Evolutionary conservation across 2,888 invertebrate genomes (phyloP), one percentile per base, ranked within the genome.

Genomic region (Steinernema carpocapsae): DNA sequence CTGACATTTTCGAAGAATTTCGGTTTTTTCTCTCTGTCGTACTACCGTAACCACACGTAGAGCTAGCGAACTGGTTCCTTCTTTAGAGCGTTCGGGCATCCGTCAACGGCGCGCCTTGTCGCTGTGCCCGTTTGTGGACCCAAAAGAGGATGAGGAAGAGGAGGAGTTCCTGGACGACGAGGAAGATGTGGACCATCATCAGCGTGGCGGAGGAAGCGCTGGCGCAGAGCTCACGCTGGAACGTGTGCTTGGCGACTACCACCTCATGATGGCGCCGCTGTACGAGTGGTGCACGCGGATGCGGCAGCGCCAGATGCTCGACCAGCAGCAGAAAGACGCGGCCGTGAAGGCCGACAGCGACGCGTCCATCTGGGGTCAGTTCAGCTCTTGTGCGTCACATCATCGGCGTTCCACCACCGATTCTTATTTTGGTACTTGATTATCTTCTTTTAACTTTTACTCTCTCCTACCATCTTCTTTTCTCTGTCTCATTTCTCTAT

Each of bases 231-330:
- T 74, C 10, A 37, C 29, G 46, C 24, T 70, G 24, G 70, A 71
- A 24, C 26, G 37, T 29, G 26, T 81, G 71, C 26, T 76, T 43
- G 77, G 77, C 73, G 85, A 86, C 78, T 84, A 83, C 74, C 78
- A 77, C 26, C 77, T 84, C 59, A 83, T 86, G 86, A 81, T 86
- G 78, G 85, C 84, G 71, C 86, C 86, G 19, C 76, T 86, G 72
- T 80, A 83, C 71, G 80, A 85, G 56, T 86, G 86, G 86, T 80
- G 81, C 71, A 84, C 83, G 52, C 75, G 81, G 70, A 76, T 84
- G 78, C 73, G 78, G 24, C 75, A 71, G 70, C 73, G 76, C 71
- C 77, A 80, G 48, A 76, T 72, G 52, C 74, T 74, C 26, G 78
- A 76, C 17, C 72, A 77, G 22, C 77, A 76, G 24, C 78, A 79